phyloP scores from a whole-genome alignment of 2,888 invertebrate genomes.

The Cordilura impudica region DNA sequence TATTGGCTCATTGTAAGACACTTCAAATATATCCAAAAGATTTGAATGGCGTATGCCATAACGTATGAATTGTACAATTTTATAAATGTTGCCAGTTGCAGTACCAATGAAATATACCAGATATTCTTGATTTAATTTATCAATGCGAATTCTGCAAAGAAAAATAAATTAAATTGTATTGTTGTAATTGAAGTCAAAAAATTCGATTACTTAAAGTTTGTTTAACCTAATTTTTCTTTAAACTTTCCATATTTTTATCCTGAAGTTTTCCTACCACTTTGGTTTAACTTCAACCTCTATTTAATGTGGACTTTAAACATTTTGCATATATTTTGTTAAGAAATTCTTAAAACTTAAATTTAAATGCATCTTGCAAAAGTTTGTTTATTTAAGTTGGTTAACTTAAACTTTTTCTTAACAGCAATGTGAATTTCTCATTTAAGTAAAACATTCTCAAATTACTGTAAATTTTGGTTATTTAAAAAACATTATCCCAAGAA shows the following conservation, averaged over 20 bases:
- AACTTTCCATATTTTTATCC: background rate
- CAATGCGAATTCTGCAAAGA: slow-evolving; percentile 77
- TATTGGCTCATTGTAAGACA: slow-evolving; percentile 92
- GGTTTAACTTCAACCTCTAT: background rate
- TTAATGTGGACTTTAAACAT: no score
- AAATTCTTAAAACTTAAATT: slow-evolving; percentile 17
- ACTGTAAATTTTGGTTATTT: slow-evolving; percentile 58
- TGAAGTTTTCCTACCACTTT: background rate
- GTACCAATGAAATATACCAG: slow-evolving; percentile 95
- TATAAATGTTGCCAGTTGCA: slow-evolving; percentile 91
- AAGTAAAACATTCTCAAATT: slow-evolving; percentile 50
- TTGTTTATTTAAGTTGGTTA: no score
- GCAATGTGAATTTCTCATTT: slow-evolving; percentile 5
- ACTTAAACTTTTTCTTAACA: background rate
- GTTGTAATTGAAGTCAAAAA: no score
- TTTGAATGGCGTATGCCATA: slow-evolving; percentile 91
- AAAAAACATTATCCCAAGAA: slow-evolving; percentile 56
- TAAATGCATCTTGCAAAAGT: background rate
- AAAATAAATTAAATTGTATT: background rate
- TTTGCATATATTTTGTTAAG: background rate
- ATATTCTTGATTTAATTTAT: slow-evolving; percentile 82
- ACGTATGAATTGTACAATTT: slow-evolving; percentile 93
- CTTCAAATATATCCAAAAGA: slow-evolving; percentile 93
- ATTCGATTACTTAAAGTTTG: background rate
- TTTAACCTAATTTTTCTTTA: background rate